phyloP scores from a whole-genome alignment of 2,797 vertebrate species.

The Anguilla megastoma region DNA sequence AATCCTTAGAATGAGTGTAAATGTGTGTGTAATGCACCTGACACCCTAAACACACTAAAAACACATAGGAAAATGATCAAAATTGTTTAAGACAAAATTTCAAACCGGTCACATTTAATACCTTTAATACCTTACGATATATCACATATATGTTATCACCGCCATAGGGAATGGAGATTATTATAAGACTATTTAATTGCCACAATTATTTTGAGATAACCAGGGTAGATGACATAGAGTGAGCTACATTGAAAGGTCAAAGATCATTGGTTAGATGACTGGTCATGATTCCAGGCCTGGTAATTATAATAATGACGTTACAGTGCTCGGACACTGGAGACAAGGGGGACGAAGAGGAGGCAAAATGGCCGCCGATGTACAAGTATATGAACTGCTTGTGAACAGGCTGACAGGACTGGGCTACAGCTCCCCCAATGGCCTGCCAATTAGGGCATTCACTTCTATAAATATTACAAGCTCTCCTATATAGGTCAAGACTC shows the following conservation, averaged over 20 bases:
- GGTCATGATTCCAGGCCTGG: not conserved
- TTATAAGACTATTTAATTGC: not conserved
- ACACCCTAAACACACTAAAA: not conserved
- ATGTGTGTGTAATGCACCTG: not conserved
- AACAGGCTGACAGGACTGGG: conserved; percentile 49
- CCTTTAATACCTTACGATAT: not conserved
- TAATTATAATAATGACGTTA: not conserved
- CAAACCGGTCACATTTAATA: not conserved
- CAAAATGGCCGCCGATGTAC: conserved; percentile 21
- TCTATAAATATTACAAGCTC: conserved; percentile 75
- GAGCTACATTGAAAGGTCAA: not conserved
- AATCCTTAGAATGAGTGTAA: not conserved
- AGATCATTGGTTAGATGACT: not conserved
- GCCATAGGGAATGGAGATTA: not conserved
- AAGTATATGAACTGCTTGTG: conserved; percentile 12
- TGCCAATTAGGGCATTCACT: conserved; percentile 76
- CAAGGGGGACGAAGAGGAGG: conserved; percentile 61
- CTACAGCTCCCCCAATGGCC: conserved; percentile 66
- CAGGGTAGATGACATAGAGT: not conserved
- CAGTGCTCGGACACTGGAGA: conserved; percentile 44
- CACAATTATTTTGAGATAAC: not conserved
- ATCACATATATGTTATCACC: not conserved
- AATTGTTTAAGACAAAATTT: not conserved
- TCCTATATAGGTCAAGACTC: conserved; percentile 59
- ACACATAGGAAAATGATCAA: not conserved